Percentiles rank a stretch among this genome's conserved stretches.
Evolutionary conservation across 2,888 invertebrate species (phyloP).

Genomic region (Thelaira solivaga): DNA sequence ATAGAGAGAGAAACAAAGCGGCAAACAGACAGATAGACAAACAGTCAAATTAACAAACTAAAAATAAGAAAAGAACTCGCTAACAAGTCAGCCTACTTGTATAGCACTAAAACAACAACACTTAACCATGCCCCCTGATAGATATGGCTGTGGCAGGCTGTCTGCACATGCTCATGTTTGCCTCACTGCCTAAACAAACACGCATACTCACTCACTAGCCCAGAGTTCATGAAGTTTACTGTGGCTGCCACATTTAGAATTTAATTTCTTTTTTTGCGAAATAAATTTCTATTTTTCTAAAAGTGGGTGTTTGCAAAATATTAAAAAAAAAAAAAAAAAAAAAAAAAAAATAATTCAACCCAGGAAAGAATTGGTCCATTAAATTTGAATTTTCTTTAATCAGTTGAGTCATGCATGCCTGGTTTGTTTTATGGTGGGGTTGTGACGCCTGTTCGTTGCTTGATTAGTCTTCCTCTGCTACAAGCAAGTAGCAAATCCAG

Average conservation of each 20-base stretch:
- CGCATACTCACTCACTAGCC: constrained; percentile 23
- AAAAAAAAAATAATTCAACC: background rate
- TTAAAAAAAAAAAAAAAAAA: background rate
- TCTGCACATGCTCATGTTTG: constrained; percentile 30
- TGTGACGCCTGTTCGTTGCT: constrained; percentile 1
- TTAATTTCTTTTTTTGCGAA: constrained; percentile 7
- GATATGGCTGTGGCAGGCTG: constrained; percentile 33
- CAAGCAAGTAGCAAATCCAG: too few relatives aligned
- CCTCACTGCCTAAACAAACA: constrained; percentile 3
- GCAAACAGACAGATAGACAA: background rate
- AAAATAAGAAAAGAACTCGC: background rate
- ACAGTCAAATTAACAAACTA: background rate
- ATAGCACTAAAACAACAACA: background rate
- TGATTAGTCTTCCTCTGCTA: constrained; percentile 43
- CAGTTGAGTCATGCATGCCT: constrained; percentile 31
- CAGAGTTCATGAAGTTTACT: constrained; percentile 9
- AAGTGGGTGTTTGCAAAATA: constrained; percentile 31
- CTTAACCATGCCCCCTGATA: background rate
- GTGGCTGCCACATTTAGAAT: constrained; percentile 15
- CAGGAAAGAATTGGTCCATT: constrained; percentile 27
- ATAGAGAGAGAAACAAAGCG: background rate
- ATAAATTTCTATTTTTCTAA: background rate
- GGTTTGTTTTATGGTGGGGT: background rate
- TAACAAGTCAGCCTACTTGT: background rate
- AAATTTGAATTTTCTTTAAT: constrained; percentile 21